phyloP scores from a whole-genome alignment of 2,888 invertebrate species.

The Chymomyza amoena region DNA sequence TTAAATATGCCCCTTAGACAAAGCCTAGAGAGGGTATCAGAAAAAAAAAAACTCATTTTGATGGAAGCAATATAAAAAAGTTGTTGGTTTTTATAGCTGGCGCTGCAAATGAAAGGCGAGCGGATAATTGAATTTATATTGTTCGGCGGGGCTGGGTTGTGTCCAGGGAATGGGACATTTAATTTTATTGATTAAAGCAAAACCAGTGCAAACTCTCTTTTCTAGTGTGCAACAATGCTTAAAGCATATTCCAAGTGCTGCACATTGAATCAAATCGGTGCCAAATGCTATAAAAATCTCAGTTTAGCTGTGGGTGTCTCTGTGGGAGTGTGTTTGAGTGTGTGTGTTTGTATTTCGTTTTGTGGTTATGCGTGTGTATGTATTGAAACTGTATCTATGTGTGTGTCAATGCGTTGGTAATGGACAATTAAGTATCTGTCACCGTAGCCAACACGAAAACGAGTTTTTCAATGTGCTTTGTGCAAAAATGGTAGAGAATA shows the following conservation, averaged over 20 bases:
- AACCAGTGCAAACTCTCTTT: constrained; percentile 10
- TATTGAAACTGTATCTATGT: constrained; percentile 10
- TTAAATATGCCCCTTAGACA: too few species aligned
- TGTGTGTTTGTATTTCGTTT: constrained; percentile 2
- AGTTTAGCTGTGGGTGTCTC: neutral
- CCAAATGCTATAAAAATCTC: constrained; percentile 38
- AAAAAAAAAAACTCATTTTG: neutral
- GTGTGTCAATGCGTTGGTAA: constrained; percentile 51
- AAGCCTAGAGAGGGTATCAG: too few species aligned
- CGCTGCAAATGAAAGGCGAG: constrained; percentile 38
- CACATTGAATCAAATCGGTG: constrained; percentile 50
- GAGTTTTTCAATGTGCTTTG: neutral
- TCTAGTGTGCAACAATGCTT: constrained; percentile 1
- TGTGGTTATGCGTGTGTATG: constrained; percentile 8
- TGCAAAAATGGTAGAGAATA: neutral
- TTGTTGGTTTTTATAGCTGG: constrained; percentile 15
- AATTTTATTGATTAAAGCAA: constrained; percentile 4
- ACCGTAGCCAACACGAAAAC: constrained; percentile 34
- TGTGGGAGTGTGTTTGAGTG: neutral
- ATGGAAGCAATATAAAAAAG: constrained; percentile 20
- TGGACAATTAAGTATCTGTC: constrained; percentile 69
- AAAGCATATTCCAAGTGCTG: constrained; percentile 15
- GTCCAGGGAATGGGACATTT: constrained; percentile 27
- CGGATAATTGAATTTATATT: constrained; percentile 62
- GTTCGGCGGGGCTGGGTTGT: neutral